Evolutionary conservation across 2,888 invertebrate genomes (phyloP), one percentile per base, ranked within the genome.

Genomic region (Altica lythri): DNA sequence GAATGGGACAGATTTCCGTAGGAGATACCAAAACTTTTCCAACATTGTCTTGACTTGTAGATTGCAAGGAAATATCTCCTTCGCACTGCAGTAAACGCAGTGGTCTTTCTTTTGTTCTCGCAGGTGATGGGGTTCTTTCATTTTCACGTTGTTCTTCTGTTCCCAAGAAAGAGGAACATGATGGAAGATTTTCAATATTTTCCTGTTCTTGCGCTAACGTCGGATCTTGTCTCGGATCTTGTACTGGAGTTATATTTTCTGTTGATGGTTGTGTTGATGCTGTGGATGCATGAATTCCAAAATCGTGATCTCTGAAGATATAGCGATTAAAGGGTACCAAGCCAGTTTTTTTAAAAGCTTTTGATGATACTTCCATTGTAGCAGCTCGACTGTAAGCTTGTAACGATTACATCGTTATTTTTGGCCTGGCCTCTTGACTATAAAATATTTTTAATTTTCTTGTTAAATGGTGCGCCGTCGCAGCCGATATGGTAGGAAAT

Each of bases 231-330:
- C 10, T 35, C 13, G 35, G 35, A 35, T 35, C 12, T 35, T 35
- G 13, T 35, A 14, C 35, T 35, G 35, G 35, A 35, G 35, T 35
- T 35, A 35, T 8, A 30, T 30, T 10, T 30, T 35, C 13, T 35
- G 35, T 12, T 35, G 12, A 35, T 35, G 35, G 22, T 19, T 19
- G 22, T 5, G 22, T 19, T 19, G 22, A 19, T 19, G 22, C 2
- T 35, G 35, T 35, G 10, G 35, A 12, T 9, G 35, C 35, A 35
- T 35, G 35, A 35, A 35, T 13, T 35, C 13, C 10, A 35, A 35
- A 35, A 12, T 35, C 35, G 13, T 35, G 5, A 17, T 9, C 2
- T 2, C 18, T 12, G 8, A 35, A 35, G 2, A 35, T 35, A 14
- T 14, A 16, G 4, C 4, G 27, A 27, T 27, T 27, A n/a, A 27